Evolutionary conservation across 2,888 invertebrate species (phyloP), one percentile per base, ranked within the genome.

Genomic region (Dione juno): DNA sequence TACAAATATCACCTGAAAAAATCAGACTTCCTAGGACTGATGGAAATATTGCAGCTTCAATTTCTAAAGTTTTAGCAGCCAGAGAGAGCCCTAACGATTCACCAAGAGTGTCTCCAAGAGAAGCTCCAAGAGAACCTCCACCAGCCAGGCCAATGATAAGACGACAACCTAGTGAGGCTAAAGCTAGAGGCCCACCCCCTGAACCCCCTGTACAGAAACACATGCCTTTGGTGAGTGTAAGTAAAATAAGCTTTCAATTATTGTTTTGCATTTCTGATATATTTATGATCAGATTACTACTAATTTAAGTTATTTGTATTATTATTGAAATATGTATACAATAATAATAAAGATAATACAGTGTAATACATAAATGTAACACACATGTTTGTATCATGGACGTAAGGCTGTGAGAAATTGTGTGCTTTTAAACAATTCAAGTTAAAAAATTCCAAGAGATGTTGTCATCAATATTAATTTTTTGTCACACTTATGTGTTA

Each of bases 161-260:
- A 79, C 83, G 92, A 74, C 92, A 92, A 71, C 88, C 91, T 2
- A 91, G 90, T 71, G 91, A 91, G 75, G 85, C 82, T 13, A 84
- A 88, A 74, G 82, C 84, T 75, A 94, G 97, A 79, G 97, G 97
- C 57, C 97, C 97, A 41, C 97, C 97, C 41, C 97, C 98, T 13
- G 95, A 96, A 77, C 96, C 97, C 35, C 97, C 97, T 69, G 95
- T 96, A 64, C 95, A 94, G 80, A 95, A 96, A 82, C 95, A 95
- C 68, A 94, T 96, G 90, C 94, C 94, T 80, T 93, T 94, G 90
- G 95, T 95, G 80, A 93, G 93, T 90, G 57, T 57, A 57, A 57
- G 57, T 57, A 16, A 37, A 16, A 37, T 37, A 57, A 57, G 16
- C 8, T 11, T 57, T 54, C 8, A 28, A 11, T 53, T 28, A 13